Base-by-base conservation (phyloP, 2,888 invertebrate species). In the Calameuta idolon region DNA sequence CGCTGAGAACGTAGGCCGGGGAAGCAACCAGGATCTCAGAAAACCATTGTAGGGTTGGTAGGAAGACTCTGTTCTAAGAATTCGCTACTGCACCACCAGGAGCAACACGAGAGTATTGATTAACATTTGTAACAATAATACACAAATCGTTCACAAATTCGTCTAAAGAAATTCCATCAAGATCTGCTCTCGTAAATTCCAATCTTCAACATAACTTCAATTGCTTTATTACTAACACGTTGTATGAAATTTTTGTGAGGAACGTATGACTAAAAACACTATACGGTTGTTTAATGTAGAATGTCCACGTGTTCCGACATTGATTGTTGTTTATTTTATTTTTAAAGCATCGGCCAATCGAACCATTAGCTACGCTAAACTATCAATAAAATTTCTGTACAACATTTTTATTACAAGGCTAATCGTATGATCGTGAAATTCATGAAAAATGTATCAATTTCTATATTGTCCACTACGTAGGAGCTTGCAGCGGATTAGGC, bases 1-100 rank as follows among this genome's bases (percentile, higher is more conserved):
- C 84, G 87, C 85, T 88, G 87, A 87, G 87, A 89, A 89, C 87
- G 79, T 84, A 78, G 84, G 81, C 81, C 84, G 83, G 83, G 83
- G 83, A 81, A 80, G 80, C 80, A 85, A 88, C 76, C 87, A 88
- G 89, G 89, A 84, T 84, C 83, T 78, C 87, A 89, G 87, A 81
- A 88, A 83, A 55, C 75, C 30, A 71, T 75, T 71, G 75, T 40
- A 77, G 77, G 75, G 77, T 77, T 55, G 55, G 55, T 55, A 55
- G 55, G 55, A 40, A 5, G 15, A 55, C 9, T 55, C 55, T 55
- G 55, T 23, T 55, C 23, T 55, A 55, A 33, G 71, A 71, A 71
- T 71, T 71, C 71, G 12, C 55, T 55, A 55, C 9, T 55, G 55
- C 40, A 40, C 23, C 55, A 55, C 55, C 55, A 55, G 55, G 55